phyloP scores from a whole-genome alignment of 2,113 vertebrate species.

The Athene cunicularia region DNA sequence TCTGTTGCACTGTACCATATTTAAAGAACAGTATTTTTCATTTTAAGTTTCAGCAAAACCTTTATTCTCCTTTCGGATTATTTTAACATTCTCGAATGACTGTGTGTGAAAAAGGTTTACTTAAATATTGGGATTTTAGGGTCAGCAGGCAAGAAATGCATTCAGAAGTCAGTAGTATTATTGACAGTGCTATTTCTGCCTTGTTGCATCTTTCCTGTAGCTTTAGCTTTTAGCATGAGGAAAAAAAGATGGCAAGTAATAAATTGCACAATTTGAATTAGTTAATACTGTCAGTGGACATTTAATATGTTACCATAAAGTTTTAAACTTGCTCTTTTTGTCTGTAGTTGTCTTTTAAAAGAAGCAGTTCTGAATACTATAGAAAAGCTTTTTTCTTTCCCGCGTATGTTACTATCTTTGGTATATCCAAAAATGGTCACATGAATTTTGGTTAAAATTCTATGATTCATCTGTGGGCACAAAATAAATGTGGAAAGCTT shows the following conservation, averaged over 20 bases:
- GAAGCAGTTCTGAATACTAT: not conserved
- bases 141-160: not conserved
- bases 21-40: not conserved
- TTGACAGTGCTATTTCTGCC: not conserved
- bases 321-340: not conserved
- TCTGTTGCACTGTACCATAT: not conserved
- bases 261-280: not conserved
- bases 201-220: not conserved
- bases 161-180: not conserved
- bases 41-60: not conserved
- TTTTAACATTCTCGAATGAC: not conserved
- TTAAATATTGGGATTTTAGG: not conserved
- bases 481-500: not conserved
- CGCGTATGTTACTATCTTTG: not conserved
- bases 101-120: not conserved
- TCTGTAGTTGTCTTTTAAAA: not conserved
- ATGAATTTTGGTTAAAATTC: slow-evolving; percentile 29
- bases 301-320: not conserved
- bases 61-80: not conserved
- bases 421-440: not conserved
- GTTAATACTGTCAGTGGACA: not conserved
- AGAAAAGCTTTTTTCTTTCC: not conserved
- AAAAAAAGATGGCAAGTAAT: not conserved
- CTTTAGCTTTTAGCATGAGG: not conserved
- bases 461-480: slow-evolving; percentile 46